These are phyloP conservation scores for Himalopsyche kuldschensis DNA, from an alignment of 2,888 invertebrate species.

Conservation along the genomic window DNA sequence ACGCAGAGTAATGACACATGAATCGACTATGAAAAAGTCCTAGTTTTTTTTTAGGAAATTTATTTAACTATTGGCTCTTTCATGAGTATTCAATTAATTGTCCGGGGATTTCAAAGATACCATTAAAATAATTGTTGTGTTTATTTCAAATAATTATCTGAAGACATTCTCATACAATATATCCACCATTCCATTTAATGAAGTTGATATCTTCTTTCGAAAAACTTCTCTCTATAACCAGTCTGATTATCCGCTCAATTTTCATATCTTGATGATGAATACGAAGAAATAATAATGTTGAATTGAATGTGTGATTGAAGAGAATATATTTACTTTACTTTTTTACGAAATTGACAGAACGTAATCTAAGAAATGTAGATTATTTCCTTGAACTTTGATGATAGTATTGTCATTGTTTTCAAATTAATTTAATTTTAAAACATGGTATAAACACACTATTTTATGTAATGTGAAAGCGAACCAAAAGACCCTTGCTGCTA, in stretches of 20 bases:
- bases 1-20: constrained; percentile 29
- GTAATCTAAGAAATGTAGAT: too few species aligned
- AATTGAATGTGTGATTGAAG: too few species aligned
- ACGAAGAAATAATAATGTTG: too few species aligned
- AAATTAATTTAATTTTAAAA: too few species aligned
- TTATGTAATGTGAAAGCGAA: not conserved
- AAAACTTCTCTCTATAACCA: not conserved
- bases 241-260: not conserved
- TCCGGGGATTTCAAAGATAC: not conserved
- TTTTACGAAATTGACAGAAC: too few species aligned
- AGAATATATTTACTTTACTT: too few species aligned
- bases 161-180: not conserved
- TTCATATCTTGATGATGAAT: not conserved
- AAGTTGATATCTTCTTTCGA: not conserved
- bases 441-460: too few species aligned
- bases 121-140: not conserved
- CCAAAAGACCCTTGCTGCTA: not conserved
- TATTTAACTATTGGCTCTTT: not conserved
- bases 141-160: not conserved
- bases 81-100: not conserved
- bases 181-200: not conserved
- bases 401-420: too few species aligned
- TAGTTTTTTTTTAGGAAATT: too few species aligned
- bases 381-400: too few species aligned
- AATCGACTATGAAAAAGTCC: not conserved